Evolutionary conservation across 2,888 invertebrate genomes (phyloP), one percentile per base, ranked within the genome.

Genomic region (Petrolisthes cinctipes): DNA sequence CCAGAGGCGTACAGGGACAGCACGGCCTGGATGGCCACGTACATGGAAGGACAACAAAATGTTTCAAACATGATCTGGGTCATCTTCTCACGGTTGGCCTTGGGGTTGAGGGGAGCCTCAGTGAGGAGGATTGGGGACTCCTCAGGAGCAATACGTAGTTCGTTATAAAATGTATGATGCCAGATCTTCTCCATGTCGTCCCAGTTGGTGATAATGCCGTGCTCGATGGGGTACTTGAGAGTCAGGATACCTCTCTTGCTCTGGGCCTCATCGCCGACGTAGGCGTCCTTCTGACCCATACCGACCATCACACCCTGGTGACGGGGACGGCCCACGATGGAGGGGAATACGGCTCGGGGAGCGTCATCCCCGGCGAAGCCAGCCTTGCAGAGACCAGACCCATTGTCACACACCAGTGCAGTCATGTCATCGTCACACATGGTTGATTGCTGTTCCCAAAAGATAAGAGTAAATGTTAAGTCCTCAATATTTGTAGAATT

Each of bases 131-230:
- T 97, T 89, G 97, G 97, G 93, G 98, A 97, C 94, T 97, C 97
- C 94, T 98, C 97, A 91, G 98, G 98, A 85, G 98, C 98, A 84
- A 98, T 98, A 94, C 98, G 96, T 93, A 98, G 95, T 94, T 98
- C 97, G 93, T 98, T 98, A 96, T 98, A 98, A 95, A 98, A 98
- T 92, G 98, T 98, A 94, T 98, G 98, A 94, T 98, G 98, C 98
- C 98, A 98, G 94, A 98, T 98, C 94, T 98, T 97, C 94, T 98
- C 98, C 98, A 98, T 98, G 92, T 98, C 98, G 92, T 98, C 98
- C 98, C 98, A 98, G 95, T 98, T 98, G 93, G 98, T 98, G 91
- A 94, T 93, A 91, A 94, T 93, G 89, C 94, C 94, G 92, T 94
- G 94, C 91, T 94, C 94, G 91, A 94, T 94, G 90, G 94, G 94